Percentiles rank a stretch among this genome's conserved stretches.
Conservation (phyloP, 2,797 vertebrate genomes). For the Macropodus opercularis region DNA sequence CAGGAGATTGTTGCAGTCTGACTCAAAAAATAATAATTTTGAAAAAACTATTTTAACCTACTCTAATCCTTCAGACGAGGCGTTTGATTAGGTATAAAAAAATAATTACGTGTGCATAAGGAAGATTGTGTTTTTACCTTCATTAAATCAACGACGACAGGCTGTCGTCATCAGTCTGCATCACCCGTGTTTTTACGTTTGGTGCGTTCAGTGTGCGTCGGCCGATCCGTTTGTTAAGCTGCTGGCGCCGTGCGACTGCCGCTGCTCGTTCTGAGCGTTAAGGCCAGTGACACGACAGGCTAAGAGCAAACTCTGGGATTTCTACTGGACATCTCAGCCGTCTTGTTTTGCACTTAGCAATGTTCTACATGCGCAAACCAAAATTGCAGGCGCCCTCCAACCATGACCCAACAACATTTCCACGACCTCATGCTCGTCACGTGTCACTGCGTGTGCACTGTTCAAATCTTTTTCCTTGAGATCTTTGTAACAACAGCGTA, state of each 20-base stretch:
- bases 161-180: not conserved
- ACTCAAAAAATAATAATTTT: too few species aligned
- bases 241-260: not conserved
- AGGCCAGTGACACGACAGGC: not conserved
- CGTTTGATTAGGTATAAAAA: not conserved
- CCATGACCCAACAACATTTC: not conserved
- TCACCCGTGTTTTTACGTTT: too few species aligned
- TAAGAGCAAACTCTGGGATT: not conserved
- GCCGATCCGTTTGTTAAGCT: not conserved
- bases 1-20: conserved; percentile 13
- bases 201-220: too few species aligned
- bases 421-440: not conserved
- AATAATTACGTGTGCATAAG: not conserved
- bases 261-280: not conserved
- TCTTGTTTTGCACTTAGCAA: too few species aligned
- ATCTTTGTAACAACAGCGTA: not conserved
- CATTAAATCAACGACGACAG: not conserved
- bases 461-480: not conserved
- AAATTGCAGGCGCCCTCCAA: too few species aligned
- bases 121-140: not conserved
- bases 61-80: not conserved
- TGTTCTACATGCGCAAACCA: too few species aligned
- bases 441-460: not conserved
- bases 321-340: too few species aligned
- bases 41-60: not conserved